These are phyloP conservation scores for Nephotettix cincticeps DNA, from an alignment of 1,140 invertebrate species.

Conservation along the genomic window DNA sequence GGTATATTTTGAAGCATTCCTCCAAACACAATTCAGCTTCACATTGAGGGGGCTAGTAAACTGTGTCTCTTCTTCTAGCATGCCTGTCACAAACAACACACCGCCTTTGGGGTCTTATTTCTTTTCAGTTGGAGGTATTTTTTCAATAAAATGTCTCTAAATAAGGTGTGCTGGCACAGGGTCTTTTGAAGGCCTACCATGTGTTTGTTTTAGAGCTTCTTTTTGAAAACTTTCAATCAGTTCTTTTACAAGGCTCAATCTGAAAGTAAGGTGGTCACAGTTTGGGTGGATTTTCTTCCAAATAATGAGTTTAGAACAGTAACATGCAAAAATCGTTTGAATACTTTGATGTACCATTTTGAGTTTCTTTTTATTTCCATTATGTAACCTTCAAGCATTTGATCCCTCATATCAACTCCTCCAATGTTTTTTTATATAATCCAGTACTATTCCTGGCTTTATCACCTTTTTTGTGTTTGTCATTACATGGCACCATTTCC, in stretches of 20 bases:
- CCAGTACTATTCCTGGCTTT: neutral
- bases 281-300: neutral
- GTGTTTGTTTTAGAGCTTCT: neutral
- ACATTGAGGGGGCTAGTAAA: neutral
- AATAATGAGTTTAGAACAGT: neutral
- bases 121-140: neutral
- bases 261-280: neutral
- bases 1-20: too few species aligned
- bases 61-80: neutral
- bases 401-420: neutral
- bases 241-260: neutral
- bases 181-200: neutral
- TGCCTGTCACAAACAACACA: neutral
- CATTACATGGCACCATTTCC: neutral
- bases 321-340: neutral
- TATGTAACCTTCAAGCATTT: neutral
- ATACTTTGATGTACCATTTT: neutral
- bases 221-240: neutral
- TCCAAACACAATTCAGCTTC: too few species aligned
- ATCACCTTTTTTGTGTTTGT: neutral
- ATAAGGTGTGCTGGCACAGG: neutral
- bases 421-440: neutral
- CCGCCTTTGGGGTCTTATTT: neutral
- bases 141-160: neutral
- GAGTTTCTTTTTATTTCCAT: neutral